A percentile compares a stretch with the other conserved stretches of the same genome.
These are phyloP conservation scores for Pterostichus madidus DNA, from an alignment of 2,888 invertebrate genomes.

Conservation along the genomic window DNA sequence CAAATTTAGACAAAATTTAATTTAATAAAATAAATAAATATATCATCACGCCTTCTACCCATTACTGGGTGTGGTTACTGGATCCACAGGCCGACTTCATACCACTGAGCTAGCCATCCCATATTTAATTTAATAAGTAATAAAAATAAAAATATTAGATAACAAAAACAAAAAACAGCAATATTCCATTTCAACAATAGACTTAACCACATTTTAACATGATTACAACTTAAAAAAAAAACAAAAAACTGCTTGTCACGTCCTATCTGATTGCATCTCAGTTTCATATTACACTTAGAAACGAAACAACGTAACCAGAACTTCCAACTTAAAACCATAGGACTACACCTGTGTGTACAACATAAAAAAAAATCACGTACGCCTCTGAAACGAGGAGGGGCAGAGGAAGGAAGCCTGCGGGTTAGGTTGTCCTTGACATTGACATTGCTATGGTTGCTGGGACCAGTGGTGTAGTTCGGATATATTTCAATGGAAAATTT, in stretches of 20 bases:
- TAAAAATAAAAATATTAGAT: background rate
- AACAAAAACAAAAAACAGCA: background rate
- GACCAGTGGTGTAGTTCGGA: slow-evolving; percentile 12
- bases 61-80: too few relatives aligned
- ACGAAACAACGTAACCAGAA: too few relatives aligned
- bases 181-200: slow-evolving; percentile 11
- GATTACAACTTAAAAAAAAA: background rate
- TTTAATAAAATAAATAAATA: too few relatives aligned
- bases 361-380: slow-evolving; percentile 37
- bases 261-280: slow-evolving; percentile 13
- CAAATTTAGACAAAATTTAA: too few relatives aligned
- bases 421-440: slow-evolving; percentile 58
- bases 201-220: slow-evolving; percentile 9
- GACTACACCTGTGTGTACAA: slow-evolving; percentile 17
- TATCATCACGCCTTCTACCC: too few relatives aligned
- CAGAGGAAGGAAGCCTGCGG: slow-evolving; percentile 23
- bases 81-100: too few relatives aligned
- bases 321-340: background rate
- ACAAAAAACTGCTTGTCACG: slow-evolving; percentile 6
- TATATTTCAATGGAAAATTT: background rate
- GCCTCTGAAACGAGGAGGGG: slow-evolving; percentile 4
- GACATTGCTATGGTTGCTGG: slow-evolving; percentile 42
- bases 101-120: too few relatives aligned
- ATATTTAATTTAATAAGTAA: too few relatives aligned
- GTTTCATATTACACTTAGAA: slow-evolving; percentile 25